Evolutionary conservation across 2,113 vertebrate species (phyloP), one percentile per base, ranked within the genome.

Genomic region (Lepus europaeus): DNA sequence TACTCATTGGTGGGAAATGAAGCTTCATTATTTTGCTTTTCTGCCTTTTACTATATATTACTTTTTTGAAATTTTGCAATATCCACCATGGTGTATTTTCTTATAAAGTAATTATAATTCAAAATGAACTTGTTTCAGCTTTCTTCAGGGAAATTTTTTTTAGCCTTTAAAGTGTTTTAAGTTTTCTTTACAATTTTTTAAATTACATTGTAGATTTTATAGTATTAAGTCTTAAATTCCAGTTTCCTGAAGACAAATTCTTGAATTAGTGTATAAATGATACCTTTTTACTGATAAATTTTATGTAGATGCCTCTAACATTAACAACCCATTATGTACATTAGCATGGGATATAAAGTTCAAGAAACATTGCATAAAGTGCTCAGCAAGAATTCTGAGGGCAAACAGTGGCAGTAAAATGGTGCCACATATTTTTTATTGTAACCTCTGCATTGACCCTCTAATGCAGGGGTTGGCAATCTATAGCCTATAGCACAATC

Each of bases 21-120:
- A 61, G 0, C 13, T 70, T 80, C n/a, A 33, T 66, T 88, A 63
- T 81, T 66, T 94, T 80, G 20, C 11, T 93, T 83, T 95, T 92
- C 56, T 96, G 29, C 16, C 36, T 83, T 85, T 64, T 10, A 80
- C 12, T 69, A 2, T 61, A 56, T 2, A 36, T 90, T 85, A 87
- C 2, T 61, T 94, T 92, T 45, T 79, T 95, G 33, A 90, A 63
- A 9, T 16, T 95, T 64, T 88, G 2, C 82, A 11, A n/a, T 72
- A n/a, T n/a, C 5, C 5, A 61, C 17, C 64, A 49, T 72, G 56
- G 4, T 33, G 5, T 27, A 7, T 90, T 93, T 93, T 72, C 29
- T 95, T 51, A 70, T 61, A 86, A 87, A 66, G 1, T 9, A 29
- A 77, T 88, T 70, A 74, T 74, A 74, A 56, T 88, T 72, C 4